These are phyloP conservation scores for Yponomeuta cagnagella DNA, from an alignment of 2,888 invertebrate species.

Conservation along the genomic window DNA sequence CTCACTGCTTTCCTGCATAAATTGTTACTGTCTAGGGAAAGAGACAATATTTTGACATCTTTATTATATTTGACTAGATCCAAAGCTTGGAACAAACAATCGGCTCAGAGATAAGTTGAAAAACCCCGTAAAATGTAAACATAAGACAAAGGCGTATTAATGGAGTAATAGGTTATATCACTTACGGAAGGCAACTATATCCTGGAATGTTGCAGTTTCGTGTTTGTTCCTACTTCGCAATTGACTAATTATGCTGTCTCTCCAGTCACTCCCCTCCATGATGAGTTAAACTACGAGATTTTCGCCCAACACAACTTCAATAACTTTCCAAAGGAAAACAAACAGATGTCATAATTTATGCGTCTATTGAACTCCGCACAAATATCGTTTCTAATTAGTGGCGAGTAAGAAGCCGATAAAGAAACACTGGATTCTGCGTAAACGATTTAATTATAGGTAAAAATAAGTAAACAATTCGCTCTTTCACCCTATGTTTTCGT, in stretches of 20 bases:
- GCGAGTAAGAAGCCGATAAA: not conserved
- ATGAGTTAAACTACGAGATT: slow-evolving; percentile 37
- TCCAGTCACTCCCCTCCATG: slow-evolving; percentile 78
- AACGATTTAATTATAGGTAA: not conserved
- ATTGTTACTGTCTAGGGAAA: not conserved
- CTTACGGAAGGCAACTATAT: slow-evolving; percentile 89
- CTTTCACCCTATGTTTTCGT: not conserved
- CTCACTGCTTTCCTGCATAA: not conserved
- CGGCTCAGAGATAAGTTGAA: slow-evolving; percentile 7
- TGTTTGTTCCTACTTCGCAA: slow-evolving; percentile 84
- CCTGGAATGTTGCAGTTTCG: slow-evolving; percentile 85
- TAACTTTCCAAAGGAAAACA: slow-evolving; percentile 46
- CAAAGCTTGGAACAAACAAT: not conserved
- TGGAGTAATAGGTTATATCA: slow-evolving; percentile 49
- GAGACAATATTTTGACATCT: not conserved
- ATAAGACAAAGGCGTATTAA: slow-evolving; percentile 25
- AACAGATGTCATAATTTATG: slow-evolving; percentile 52
- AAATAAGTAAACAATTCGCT: slow-evolving; percentile 11
- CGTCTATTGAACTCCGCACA: slow-evolving; percentile 3
- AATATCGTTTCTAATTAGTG: not conserved
- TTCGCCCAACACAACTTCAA: slow-evolving; percentile 27
- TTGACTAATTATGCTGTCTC: slow-evolving; percentile 80
- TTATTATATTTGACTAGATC: not conserved
- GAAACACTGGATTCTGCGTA: not conserved
- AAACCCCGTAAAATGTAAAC: slow-evolving; percentile 26